Percentiles rank a stretch among this genome's conserved stretches.
These are phyloP conservation scores for Hemichromis elongatus DNA, from an alignment of 2,113 vertebrate genomes.

Conservation along the genomic window DNA sequence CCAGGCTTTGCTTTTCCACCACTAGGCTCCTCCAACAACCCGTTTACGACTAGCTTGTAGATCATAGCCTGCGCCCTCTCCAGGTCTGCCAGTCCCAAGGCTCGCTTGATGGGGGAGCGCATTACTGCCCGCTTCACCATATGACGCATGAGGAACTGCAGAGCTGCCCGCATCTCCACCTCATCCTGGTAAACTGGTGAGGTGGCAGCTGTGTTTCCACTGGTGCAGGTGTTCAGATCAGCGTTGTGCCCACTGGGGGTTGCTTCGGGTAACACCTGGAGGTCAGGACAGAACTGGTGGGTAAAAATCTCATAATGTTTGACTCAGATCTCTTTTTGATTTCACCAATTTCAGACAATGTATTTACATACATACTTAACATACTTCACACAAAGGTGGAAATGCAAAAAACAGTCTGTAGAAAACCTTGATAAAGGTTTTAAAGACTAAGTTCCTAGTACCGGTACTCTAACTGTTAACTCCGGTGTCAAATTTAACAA, in stretches of 20 bases:
- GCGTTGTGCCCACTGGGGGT: slow-evolving; percentile 86
- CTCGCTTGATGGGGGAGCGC: slow-evolving; percentile 93
- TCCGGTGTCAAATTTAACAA: background rate
- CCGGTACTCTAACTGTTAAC: too few relatives aligned
- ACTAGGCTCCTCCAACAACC: slow-evolving; percentile 88
- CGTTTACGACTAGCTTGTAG: slow-evolving; percentile 91
- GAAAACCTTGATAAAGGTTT: background rate
- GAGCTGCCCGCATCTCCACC: slow-evolving; percentile 86
- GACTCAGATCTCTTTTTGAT: background rate
- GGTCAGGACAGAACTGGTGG: background rate
- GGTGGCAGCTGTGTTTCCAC: slow-evolving; percentile 51
- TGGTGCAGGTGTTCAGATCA: slow-evolving; percentile 67
- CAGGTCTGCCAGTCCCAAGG: slow-evolving; percentile 87
- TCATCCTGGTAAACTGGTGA: slow-evolving; percentile 86
- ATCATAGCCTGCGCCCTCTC: slow-evolving; percentile 95
- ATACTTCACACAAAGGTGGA: background rate
- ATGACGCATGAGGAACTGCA: slow-evolving; percentile 96
- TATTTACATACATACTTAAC: fast-evolving
- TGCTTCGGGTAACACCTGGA: slow-evolving; percentile 78
- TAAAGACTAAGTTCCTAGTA: background rate
- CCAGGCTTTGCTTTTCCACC: slow-evolving; percentile 80
- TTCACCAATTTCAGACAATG: background rate
- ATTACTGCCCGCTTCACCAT: slow-evolving; percentile 97
- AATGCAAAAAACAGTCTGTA: background rate
- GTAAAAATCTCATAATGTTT: background rate